phyloP scores from a whole-genome alignment of 1,140 invertebrate species.

The Kradibia gibbosae region DNA sequence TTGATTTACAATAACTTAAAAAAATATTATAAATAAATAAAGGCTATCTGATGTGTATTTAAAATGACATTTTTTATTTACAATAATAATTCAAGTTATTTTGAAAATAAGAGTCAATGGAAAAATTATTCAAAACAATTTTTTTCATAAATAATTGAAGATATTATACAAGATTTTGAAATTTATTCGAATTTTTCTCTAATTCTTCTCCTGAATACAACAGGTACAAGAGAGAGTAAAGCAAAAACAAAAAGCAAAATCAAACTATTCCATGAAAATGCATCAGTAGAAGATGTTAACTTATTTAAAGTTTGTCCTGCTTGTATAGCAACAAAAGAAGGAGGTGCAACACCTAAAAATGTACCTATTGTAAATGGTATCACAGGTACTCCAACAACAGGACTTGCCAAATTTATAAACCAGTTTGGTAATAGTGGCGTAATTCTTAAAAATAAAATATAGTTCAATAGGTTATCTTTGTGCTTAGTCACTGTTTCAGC shows the following conservation, averaged over 20 bases:
- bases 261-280: constrained; percentile 92
- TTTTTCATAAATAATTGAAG: background rate
- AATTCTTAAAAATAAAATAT: constrained; percentile 97
- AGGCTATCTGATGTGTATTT: background rate
- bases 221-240: constrained; percentile 89
- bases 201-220: constrained; percentile 90
- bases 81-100: constrained; percentile 12
- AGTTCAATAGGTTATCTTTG: constrained; percentile 91
- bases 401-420: constrained; percentile 99
- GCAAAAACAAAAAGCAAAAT: constrained; percentile 84
- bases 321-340: constrained; percentile 97
- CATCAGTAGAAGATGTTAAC: constrained; percentile 90
- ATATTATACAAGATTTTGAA: constrained; percentile 8
- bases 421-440: constrained; percentile 99
- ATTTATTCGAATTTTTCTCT: constrained; percentile 85
- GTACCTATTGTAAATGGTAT: constrained; percentile 95
- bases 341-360: constrained; percentile 94
- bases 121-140: constrained; percentile 14
- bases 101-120: background rate
- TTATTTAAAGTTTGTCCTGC: constrained; percentile 96
- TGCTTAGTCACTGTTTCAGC: constrained; percentile 87
- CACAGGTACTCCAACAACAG: constrained; percentile 95
- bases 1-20: background rate
- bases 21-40: constrained; percentile 1
- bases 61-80: constrained; percentile 21